phyloP scores from a whole-genome alignment of 2,888 invertebrate species.

The Tuberolachnus salignus region DNA sequence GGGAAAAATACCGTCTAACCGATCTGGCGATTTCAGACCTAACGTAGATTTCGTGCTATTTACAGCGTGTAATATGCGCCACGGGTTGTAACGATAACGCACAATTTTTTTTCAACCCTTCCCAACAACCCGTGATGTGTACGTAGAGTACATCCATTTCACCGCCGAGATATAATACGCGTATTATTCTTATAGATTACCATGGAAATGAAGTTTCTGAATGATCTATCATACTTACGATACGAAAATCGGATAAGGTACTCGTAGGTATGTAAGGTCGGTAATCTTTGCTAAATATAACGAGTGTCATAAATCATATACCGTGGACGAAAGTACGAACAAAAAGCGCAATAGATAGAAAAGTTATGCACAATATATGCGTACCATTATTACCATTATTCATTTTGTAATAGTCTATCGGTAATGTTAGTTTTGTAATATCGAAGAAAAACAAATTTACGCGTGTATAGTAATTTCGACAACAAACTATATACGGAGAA shows the following conservation, averaged over 20 bases:
- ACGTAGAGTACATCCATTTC: background rate
- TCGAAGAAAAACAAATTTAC: too few relatives aligned
- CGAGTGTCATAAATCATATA: constrained; percentile 31
- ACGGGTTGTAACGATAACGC: background rate
- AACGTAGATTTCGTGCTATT: too few relatives aligned
- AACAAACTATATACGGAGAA: too few relatives aligned
- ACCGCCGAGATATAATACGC: background rate
- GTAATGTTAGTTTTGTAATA: too few relatives aligned
- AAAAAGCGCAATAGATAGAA: too few relatives aligned
- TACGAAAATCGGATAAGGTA: background rate
- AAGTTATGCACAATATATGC: too few relatives aligned
- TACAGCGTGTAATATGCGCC: too few relatives aligned
- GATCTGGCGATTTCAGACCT: too few relatives aligned
- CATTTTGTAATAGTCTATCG: too few relatives aligned
- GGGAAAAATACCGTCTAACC: background rate
- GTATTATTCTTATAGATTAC: constrained; percentile 15
- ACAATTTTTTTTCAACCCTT: constrained; percentile 1
- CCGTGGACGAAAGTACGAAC: too few relatives aligned
- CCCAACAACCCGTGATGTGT: background rate
- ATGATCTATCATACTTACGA: constrained; percentile 22
- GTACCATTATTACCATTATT: too few relatives aligned
- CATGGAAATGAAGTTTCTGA: constrained; percentile 10
- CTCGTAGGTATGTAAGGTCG: background rate
- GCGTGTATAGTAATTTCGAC: too few relatives aligned
- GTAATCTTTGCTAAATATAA: constrained; percentile 12